Evolutionary conservation across 2,888 invertebrate genomes (phyloP), one percentile per base, ranked within the genome.

Genomic region (Euzetes globulus): DNA sequence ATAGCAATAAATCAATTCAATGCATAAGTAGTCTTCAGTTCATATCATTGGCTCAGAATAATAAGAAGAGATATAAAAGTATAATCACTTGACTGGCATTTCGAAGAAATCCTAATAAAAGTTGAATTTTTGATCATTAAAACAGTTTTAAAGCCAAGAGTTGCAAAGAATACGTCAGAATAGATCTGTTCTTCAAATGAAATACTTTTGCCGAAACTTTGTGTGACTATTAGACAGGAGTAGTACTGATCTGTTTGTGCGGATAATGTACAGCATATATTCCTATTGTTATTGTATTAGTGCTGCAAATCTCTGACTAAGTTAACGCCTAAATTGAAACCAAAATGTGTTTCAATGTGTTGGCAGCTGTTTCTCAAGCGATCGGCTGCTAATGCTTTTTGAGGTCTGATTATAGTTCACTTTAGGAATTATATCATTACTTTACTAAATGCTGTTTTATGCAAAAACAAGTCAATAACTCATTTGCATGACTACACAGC

Each of bases 401-500:
- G 70, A 70, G 70, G 70, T 45, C 41, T 70, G 70, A 70, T 70
- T 70, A 70, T 70, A 45, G 47, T 70, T 70, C 13, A 70, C 13
- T 68, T 70, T 25, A 45, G 25, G 63, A 33, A 65, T 33, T 33
- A 65, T 37, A 70, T 70, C 37, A 25, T 63, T 27, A 27, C 37
- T 27, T 13, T n/a, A 70, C 70, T 70, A 70, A 70, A 70, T 70
- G 70, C 47, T 70, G 41, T 70, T 70, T 70, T 70, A 70, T 70
- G 70, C 70, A 70, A 70, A 68, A 70, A 70, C 70, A 70, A 70
- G 70, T 70, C 70, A 70, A 70, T 70, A 70, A 70, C 70, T 70
- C 70, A 70, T 70, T 70, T 70, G 70, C 70, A 70, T 70, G 1
- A 37, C 47, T 37, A n/a, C 27, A 70, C 25, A n/a, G 47, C 70